These are phyloP conservation scores for Drosophila truncata DNA, from an alignment of 1,140 invertebrate species.

Conservation along the genomic window DNA sequence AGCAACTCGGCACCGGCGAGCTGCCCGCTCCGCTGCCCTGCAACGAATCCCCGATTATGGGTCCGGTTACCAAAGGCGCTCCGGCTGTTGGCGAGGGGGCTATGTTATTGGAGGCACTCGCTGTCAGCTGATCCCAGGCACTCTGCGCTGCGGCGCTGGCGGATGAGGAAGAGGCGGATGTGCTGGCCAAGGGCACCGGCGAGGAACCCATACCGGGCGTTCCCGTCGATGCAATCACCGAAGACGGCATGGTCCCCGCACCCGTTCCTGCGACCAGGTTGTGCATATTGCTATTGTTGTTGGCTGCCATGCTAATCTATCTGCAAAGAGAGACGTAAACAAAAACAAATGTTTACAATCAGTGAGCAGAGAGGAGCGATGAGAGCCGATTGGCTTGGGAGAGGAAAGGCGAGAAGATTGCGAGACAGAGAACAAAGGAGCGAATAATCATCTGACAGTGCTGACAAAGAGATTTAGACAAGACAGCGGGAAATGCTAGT, in stretches of 20 bases:
- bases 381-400: conserved; percentile 19
- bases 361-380: not conserved
- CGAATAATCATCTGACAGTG: conserved; percentile 25
- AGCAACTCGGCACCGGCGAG: conserved; percentile 76
- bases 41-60: conserved; percentile 27
- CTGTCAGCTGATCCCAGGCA: conserved; percentile 82
- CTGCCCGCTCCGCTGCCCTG: conserved; percentile 58
- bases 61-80: conserved; percentile 36
- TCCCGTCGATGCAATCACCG: conserved; percentile 80
- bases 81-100: conserved; percentile 60
- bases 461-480: conserved; percentile 1
- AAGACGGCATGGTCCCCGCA: conserved; percentile 48
- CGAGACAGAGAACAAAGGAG: not conserved
- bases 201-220: conserved; percentile 51
- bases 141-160: conserved; percentile 64
- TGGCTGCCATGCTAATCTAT: conserved; percentile 75
- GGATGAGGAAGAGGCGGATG: conserved; percentile 17
- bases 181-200: conserved; percentile 37
- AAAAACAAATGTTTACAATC: conserved; percentile 55
- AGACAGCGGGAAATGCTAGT: not conserved
- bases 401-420: conserved; percentile 3
- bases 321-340: conserved; percentile 42
- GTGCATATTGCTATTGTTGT: conserved; percentile 75
- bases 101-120: conserved; percentile 74
- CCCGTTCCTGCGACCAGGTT: conserved; percentile 54